Conservation (phyloP, 2,888 invertebrate species). For the Trichopria drosophilae region DNA sequence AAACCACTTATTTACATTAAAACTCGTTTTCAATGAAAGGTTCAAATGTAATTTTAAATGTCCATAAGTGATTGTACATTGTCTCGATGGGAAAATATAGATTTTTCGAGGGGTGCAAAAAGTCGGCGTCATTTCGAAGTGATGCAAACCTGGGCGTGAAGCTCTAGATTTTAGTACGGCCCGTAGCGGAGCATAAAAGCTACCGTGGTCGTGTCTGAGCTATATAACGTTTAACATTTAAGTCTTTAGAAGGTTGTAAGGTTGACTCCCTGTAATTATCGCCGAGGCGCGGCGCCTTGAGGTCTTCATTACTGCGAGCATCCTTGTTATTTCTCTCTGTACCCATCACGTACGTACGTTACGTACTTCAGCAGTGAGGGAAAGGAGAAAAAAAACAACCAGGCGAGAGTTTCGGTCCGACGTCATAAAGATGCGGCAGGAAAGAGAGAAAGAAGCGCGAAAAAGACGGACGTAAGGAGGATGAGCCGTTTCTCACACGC, state of each 20-base stretch:
- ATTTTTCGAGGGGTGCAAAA: too few species aligned
- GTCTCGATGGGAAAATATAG: too few species aligned
- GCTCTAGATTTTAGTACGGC: too few species aligned
- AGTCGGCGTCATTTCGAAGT: too few species aligned
- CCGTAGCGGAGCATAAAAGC: slow-evolving; percentile 54
- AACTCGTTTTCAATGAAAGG: too few species aligned
- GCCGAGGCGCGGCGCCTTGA: slow-evolving; percentile 59
- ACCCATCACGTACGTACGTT: slow-evolving; percentile 43
- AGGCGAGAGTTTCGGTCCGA: neutral
- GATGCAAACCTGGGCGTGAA: slow-evolving; percentile 33
- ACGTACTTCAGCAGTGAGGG: slow-evolving; percentile 24
- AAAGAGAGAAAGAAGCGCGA: slow-evolving; percentile 10
- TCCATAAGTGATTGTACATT: too few species aligned
- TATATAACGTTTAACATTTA: slow-evolving; percentile 58
- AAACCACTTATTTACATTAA: too few species aligned
- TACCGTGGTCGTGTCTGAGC: slow-evolving; percentile 51
- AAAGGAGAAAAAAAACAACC: neutral
- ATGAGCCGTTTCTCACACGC: too few species aligned
- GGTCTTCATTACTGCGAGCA: slow-evolving; percentile 58
- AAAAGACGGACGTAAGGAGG: too few species aligned
- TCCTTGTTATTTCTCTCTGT: slow-evolving; percentile 57
- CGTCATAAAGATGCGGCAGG: slow-evolving; percentile 3
- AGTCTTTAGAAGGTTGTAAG: slow-evolving; percentile 59
- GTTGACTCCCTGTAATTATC: slow-evolving; percentile 59
- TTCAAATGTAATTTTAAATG: too few species aligned